A percentile compares a stretch with the other conserved stretches of the same genome.
Conservation (phyloP, 2,888 invertebrate species). For the Brachypalpus laphriformis region DNA sequence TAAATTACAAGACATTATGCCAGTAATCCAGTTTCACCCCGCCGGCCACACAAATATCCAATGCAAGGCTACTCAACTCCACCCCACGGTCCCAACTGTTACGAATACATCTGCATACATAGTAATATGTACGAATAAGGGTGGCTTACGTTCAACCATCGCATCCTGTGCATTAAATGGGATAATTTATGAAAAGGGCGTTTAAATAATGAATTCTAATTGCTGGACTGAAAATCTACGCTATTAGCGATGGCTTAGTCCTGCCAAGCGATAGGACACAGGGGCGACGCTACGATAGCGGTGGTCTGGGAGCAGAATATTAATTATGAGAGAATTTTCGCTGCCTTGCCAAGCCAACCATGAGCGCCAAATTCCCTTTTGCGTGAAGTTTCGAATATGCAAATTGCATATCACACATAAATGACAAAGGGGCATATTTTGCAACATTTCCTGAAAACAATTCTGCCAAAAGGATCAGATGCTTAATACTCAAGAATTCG, state of each 20-base stretch:
- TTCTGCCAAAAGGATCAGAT: too few species aligned
- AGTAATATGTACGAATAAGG: not conserved
- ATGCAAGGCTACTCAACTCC: not conserved
- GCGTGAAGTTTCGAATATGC: not conserved
- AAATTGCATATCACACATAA: not conserved
- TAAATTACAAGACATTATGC: constrained; percentile 4
- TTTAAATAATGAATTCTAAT: constrained; percentile 40
- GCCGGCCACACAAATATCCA: not conserved
- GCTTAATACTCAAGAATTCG: too few species aligned
- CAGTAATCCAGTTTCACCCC: not conserved
- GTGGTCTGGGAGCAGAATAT: not conserved
- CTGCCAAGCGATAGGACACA: not conserved
- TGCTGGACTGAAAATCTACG: constrained; percentile 27
- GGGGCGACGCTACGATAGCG: not conserved
- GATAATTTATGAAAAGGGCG: constrained; percentile 34
- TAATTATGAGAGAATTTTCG: not conserved
- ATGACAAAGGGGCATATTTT: not conserved
- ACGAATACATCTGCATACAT: not conserved
- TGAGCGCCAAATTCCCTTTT: not conserved
- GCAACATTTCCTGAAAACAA: too few species aligned
- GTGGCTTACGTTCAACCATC: not conserved
- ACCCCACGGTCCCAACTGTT: not conserved
- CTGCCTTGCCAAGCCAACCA: not conserved
- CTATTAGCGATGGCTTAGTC: constrained; percentile 11
- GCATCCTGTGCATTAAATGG: not conserved